Conservation (phyloP, 2,797 vertebrate genomes). For the Lacerta viridis region DNA sequence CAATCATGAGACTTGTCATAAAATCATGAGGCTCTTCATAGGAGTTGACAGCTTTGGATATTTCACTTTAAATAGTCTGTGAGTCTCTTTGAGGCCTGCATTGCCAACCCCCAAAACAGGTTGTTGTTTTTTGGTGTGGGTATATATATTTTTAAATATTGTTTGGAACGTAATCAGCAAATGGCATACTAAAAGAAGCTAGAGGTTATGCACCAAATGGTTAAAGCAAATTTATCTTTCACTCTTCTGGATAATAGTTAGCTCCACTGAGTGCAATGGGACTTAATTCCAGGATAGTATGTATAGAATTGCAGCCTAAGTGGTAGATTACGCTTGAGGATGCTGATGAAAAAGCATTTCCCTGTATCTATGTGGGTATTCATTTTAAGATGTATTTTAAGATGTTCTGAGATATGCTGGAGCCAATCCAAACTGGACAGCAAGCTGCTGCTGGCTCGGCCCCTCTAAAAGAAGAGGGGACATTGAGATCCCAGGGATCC, state of each 20-base stretch:
- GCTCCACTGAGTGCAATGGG: not conserved
- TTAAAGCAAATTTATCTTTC: not conserved
- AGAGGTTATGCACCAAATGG: not conserved
- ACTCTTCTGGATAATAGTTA: not conserved
- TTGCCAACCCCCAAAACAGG: not conserved
- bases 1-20: slow-evolving; percentile 37
- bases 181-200: not conserved
- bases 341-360: not conserved
- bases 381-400: not conserved
- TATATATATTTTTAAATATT: not conserved
- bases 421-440: not conserved
- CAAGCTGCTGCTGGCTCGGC: not conserved
- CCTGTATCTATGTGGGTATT: not conserved
- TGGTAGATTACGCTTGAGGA: not conserved
- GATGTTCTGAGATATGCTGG: not conserved
- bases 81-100: not conserved
- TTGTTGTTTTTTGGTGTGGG: too few species aligned
- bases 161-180: not conserved
- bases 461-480: not conserved
- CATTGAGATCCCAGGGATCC: not conserved
- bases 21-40: slow-evolving; percentile 37
- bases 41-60: slow-evolving; percentile 32
- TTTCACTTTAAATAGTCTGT: slow-evolving; percentile 21
- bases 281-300: not conserved
- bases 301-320: not conserved